Evolutionary conservation across 2,113 vertebrate genomes (phyloP), one percentile per base, ranked within the genome.

Genomic region (Hucho hucho): DNA sequence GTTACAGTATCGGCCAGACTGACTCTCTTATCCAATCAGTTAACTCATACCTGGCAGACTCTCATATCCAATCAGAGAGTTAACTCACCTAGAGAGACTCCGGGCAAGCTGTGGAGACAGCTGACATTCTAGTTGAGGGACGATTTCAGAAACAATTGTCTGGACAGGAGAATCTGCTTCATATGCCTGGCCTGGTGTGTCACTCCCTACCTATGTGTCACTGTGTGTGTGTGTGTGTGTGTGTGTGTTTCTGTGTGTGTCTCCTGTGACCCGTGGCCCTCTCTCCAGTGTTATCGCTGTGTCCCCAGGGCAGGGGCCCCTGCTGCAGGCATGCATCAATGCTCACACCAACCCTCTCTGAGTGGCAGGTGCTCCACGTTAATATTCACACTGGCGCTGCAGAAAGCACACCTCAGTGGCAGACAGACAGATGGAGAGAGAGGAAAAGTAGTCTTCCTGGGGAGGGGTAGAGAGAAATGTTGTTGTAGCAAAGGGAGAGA

Each of bases 131-230:
- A 43, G 37, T 43, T 43, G 37, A 43, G 37, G 9, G 37, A 43
- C 9, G 37, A 43, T 43, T 43, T 43, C 9, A 43, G 37, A 43
- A 9, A 11, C 37, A 0, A 43, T 43, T 43, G 37, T 12, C 37
- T 13, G 18, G 58, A 22, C 58, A 22, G 58, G 58, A 53, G 49
- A 53, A 43, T 43, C 37, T 43, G 37, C 9, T 43, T 43, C 37
- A 75, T 78, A 75, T 80, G 78, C 79, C 76, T 79, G 83, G 82
- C 72, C 79, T 74, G 84, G 75, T 84, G 83, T 83, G 83, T 86
- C 22, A 29, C 18, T 43, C 5, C 28, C 25, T 37, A 7, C n/a
- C 58, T 61, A 16, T 9, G 37, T 43, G 37, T 43, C 7, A 43
- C 37, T 61, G 6, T 16, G 20, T 61, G 58, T 61, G 56, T 58